These are phyloP conservation scores for Scaptomyza graminum DNA, from an alignment of 1,140 invertebrate genomes.

Conservation along the genomic window DNA sequence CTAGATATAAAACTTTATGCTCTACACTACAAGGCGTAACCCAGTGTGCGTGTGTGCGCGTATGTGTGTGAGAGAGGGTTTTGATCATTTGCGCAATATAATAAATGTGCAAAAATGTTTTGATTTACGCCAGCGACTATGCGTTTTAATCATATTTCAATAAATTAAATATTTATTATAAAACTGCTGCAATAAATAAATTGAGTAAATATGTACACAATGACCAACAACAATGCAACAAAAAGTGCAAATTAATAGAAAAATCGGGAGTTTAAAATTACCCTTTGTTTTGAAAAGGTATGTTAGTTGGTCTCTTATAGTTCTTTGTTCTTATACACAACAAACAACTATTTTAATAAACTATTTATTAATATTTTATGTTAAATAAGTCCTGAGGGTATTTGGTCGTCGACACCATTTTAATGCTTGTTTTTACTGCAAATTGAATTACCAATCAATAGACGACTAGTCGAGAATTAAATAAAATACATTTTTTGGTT, in stretches of 20 bases:
- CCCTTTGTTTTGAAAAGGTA: neutral
- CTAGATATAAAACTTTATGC: slow-evolving; percentile 55
- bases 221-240: neutral
- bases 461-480: too few relatives aligned
- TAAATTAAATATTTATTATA: slow-evolving; percentile 80
- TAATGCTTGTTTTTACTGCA: too few relatives aligned
- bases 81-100: slow-evolving; percentile 24
- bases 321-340: too few relatives aligned
- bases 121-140: slow-evolving; percentile 64
- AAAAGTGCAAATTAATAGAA: slow-evolving; percentile 22
- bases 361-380: too few relatives aligned
- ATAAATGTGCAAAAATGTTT: slow-evolving; percentile 72
- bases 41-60: neutral
- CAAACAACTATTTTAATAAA: too few relatives aligned
- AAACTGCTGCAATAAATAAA: slow-evolving; percentile 73
- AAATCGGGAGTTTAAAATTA: neutral
- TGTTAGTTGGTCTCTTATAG: neutral
- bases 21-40: neutral
- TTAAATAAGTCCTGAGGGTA: too few relatives aligned
- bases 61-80: neutral
- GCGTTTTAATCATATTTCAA: slow-evolving; percentile 77
- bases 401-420: too few relatives aligned
- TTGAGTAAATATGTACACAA: slow-evolving; percentile 56
- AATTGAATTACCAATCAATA: too few relatives aligned
- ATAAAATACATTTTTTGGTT: too few relatives aligned